A percentile compares a stretch with the other conserved stretches of the same genome.
Evolutionary conservation across 2,113 vertebrate genomes (phyloP).

Genomic region (Oxygymnocypris stewartii): DNA sequence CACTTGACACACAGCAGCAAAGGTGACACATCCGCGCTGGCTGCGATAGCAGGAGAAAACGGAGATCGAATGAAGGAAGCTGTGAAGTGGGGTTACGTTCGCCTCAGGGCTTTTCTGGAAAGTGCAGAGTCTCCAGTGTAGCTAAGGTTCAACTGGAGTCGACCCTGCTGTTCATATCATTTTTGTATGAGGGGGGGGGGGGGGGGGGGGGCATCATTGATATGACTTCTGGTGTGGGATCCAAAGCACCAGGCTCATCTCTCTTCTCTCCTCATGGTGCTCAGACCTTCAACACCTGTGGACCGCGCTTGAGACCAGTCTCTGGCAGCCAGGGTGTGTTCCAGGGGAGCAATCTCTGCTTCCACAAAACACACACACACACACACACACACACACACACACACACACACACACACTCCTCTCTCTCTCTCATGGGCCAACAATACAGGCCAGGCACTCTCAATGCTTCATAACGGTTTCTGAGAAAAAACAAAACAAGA

Average conservation of each 20-base stretch:
- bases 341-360: constrained; percentile 43
- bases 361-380: neutral
- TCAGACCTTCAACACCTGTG: constrained; percentile 50
- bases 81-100: constrained; percentile 42
- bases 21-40: constrained; percentile 32
- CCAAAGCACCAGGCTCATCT: constrained; percentile 26
- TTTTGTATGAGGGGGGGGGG: constrained; percentile 40
- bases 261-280: constrained; percentile 21
- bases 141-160: constrained; percentile 45
- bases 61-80: constrained; percentile 11
- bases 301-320: constrained; percentile 29
- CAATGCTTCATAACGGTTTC: neutral
- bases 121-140: constrained; percentile 35
- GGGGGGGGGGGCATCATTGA: constrained; percentile 27
- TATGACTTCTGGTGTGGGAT: constrained; percentile 41
- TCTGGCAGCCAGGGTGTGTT: constrained; percentile 16
- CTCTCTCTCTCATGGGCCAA: neutral
- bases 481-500: neutral
- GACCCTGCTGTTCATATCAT: constrained; percentile 53
- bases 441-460: neutral
- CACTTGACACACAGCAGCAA: constrained; percentile 41
- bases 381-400: neutral
- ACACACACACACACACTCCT: neutral
- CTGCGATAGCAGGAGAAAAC: constrained; percentile 27
- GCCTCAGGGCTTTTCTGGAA: constrained; percentile 42